Evolutionary conservation across 2,888 invertebrate species (phyloP), one percentile per base, ranked within the genome.

Genomic region (Phania funesta): DNA sequence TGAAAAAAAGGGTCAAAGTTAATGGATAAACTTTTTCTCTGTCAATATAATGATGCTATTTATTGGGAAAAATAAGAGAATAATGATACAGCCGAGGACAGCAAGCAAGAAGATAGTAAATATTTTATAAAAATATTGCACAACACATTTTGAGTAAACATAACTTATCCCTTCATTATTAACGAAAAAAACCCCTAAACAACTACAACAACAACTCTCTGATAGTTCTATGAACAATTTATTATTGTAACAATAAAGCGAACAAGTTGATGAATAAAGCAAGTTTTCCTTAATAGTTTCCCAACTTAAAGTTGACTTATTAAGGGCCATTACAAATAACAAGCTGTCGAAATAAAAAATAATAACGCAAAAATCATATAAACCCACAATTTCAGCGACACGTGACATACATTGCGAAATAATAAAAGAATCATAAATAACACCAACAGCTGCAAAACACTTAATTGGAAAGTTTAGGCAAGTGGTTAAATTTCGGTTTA

Each of bases 1-100:
- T n/a, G n/a, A n/a, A n/a, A 65, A 46, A 76, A 74, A 70, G 50
- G 78, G 82, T 82, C 58, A 74, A 74, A 60, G 16, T 46, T 81
- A 81, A 68, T 65, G 78, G 56, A 74, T 68, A 78, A 78, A 74
- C 35, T 76, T 67, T 71, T 62, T 71, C 16, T 24, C 18, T 46
- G 4, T 9, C 26, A 38, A 38, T 29, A 60, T 56, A 5, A 48
- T 41, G 13, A 32, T 48, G 5, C 3, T 46, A 58, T 58, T 71
- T 71, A 29, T 65, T 6, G 20, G 32, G 50, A 16, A 64, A 8
- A 35, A 18, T 22, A 11, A n/a, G 11, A 35, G 11, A 62, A 20
- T 3, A 41, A 41, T 32, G 24, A 41, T 65, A 11, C 9, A 60
- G 18, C 6, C n/a, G 20, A 52, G 52, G 24, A 58, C 9, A 35